Base-by-base conservation (phyloP, 2,888 invertebrate genomes). In the Colostygia pectinataria region DNA sequence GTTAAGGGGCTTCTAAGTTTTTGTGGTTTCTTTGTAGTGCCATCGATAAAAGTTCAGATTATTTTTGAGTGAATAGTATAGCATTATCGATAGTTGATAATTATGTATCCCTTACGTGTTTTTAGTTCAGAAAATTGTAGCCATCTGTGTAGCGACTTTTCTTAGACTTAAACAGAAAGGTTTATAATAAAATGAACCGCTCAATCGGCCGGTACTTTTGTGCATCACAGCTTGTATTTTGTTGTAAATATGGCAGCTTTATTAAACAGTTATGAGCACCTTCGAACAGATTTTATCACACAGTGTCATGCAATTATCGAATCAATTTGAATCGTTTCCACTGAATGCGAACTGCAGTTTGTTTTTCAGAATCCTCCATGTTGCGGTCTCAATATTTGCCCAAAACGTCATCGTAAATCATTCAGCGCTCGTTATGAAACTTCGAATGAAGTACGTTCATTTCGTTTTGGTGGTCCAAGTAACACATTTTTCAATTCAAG, bases 401-500 rank as follows among this genome's bases (percentile, higher is more conserved):
- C 40, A 32, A 46, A 55, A 44, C 55, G 55, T 57, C 57, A 66
- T 58, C 63, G 53, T 60, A 59, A 63, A 66, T 62, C 50, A 63
- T 54, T 48, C 52, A 53, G 40, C 33, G 37, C 60, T 59, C 57
- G 56, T 63, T 61, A 63, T 61, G 55, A 43, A 61, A 65, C 61
- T 58, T 61, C 59, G 54, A 68, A 69, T 63, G 63, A 64, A 60
- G 56, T 49, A 60, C 59, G 61, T 57, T 58, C 55, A 57, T 59
- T 55, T 52, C 29, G 32, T 15, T 39, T 14, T 18, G 33, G 27
- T 57, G 59, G 36, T 38, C 14, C 61, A 64, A 51, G 43, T 27
- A 33, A 34, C 36, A 37, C 32, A 3, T 14, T 12, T 28, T 42
- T 25, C 41, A 40, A 41, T 47, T 20, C 15, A 28, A 46, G 25